These are phyloP conservation scores for Geopemphigus sp. DNA, from an alignment of 1,140 invertebrate species.

Conservation along the genomic window DNA sequence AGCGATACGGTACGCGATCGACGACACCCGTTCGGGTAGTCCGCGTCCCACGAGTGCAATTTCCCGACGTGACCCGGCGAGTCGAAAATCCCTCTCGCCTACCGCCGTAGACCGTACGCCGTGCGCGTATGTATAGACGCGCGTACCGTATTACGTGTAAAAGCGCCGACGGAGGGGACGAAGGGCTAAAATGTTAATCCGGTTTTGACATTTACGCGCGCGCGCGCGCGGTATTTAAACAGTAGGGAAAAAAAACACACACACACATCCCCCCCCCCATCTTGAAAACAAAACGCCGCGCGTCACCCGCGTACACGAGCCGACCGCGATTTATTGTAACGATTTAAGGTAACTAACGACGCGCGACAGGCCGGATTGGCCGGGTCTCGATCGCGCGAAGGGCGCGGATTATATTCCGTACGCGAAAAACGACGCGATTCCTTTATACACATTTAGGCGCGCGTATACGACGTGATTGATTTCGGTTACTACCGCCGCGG, in stretches of 20 bases:
- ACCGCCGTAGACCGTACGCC: background rate
- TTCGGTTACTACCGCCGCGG: background rate
- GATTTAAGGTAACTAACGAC: too few species aligned
- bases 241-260: too few species aligned
- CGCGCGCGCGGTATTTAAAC: too few species aligned
- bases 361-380: background rate
- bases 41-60: background rate
- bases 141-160: too few species aligned
- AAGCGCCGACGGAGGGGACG: too few species aligned
- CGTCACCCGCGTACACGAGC: background rate
- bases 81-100: background rate
- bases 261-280: too few species aligned
- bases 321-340: too few species aligned
- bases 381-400: background rate
- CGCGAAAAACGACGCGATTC: background rate
- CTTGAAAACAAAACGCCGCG: too few species aligned
- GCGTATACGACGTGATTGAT: too few species aligned
- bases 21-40: background rate
- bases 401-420: background rate
- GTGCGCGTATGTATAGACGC: background rate
- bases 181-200: background rate
- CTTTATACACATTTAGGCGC: too few species aligned
- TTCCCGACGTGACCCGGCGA: background rate
- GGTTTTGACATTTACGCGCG: background rate
- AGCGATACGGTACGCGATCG: too few species aligned